Evolutionary conservation across 1,140 invertebrate species (phyloP).

Genomic region (Trichomalopsis sarcophagae): DNA sequence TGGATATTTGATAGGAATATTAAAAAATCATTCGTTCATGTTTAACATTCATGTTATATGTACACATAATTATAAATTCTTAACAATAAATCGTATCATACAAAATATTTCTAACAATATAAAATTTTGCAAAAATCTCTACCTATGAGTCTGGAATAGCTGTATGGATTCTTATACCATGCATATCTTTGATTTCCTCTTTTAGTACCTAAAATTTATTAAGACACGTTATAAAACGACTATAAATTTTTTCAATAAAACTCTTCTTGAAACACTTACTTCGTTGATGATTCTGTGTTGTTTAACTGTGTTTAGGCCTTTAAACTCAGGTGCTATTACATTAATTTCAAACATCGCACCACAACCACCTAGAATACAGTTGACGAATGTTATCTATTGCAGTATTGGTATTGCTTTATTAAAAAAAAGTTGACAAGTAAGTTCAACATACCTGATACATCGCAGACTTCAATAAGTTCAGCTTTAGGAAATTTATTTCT

Average conservation of each 20-base stretch:
- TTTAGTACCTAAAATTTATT: constrained; percentile 79
- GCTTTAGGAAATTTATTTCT: constrained; percentile 80
- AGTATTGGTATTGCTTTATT: neutral
- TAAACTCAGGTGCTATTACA: constrained; percentile 85
- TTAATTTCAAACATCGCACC: constrained; percentile 92
- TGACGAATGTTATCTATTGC: neutral
- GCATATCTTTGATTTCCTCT: constrained; percentile 89
- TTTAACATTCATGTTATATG: constrained; percentile 8
- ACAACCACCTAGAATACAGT: constrained; percentile 80
- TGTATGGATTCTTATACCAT: constrained; percentile 87
- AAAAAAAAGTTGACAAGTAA: constrained; percentile 18
- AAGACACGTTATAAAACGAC: neutral
- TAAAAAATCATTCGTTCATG: neutral
- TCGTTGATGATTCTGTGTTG: constrained; percentile 89
- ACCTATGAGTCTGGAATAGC: constrained; percentile 66
- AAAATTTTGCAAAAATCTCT: constrained; percentile 32
- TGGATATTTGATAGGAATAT: neutral
- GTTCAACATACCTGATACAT: constrained; percentile 78
- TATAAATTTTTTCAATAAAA: neutral
- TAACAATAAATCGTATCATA: constrained; percentile 37
- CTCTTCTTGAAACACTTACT: constrained; percentile 64
- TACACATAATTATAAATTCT: constrained; percentile 26
- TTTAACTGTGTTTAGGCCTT: constrained; percentile 84
- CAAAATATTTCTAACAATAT: constrained; percentile 41
- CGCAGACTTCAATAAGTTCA: constrained; percentile 80